Base-by-base conservation (phyloP, 2,888 invertebrate species). In the Volucella inanis region DNA sequence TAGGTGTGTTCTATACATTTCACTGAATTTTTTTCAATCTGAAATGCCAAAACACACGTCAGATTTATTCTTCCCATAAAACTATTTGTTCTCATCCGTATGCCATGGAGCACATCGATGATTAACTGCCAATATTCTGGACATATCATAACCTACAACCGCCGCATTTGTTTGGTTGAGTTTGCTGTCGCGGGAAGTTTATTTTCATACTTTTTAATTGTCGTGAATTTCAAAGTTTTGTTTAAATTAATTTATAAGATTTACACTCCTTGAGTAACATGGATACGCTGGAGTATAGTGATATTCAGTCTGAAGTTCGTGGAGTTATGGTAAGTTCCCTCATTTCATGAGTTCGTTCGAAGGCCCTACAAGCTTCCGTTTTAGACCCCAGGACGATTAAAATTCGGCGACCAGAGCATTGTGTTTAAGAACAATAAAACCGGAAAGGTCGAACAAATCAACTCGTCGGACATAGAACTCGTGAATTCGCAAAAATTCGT, bases 381-480 rank as follows among this genome's bases (percentile, higher is more conserved):
- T 59, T 90, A 99, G 99, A 96, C 97, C 62, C 95, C 96, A 8
- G 99, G 99, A 0, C 94, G 97, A 81, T 92, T 99, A 45, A 98
- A 98, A 92, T 94, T 99, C 92, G 97, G 98, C 0, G 98, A 98
- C 87, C 96, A 97, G 90, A 95, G 95, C 88, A 95, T 99, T 45
- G 94, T 97, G 61, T 99, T 98, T 91, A 99, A 99, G 92, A 99
- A 98, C 92, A 96, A 94, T 87, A 98, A 98, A 93, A 99, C 99
- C 0, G 99, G 99, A 1, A 98, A 98, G 92, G 97, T 98, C 0
- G 98, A 98, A 90, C 97, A 98, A 90, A 95, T 99, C 87, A 93
- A 94, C 45, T 94, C 96, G 0, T 93, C 94, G 61, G 99, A 99
- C 88, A 96, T 99, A 89, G 98, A 98, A 70, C 93, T 96, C 75